Evolutionary conservation across 2,888 invertebrate species (phyloP).

Genomic region (Melanargia galathea): DNA sequence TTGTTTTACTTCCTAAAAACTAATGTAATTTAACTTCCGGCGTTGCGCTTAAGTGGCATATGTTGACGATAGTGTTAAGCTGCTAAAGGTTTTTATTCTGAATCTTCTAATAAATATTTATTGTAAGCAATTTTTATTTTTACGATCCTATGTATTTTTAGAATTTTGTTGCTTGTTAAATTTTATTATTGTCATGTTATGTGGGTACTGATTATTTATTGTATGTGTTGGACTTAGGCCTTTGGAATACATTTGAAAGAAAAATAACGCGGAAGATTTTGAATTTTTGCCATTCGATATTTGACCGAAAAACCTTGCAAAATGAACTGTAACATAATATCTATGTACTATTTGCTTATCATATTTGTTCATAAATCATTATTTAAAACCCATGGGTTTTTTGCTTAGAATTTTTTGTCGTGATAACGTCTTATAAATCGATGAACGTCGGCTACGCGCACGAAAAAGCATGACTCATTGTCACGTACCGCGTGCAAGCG

Average conservation of each 20-base stretch:
- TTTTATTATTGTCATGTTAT: not conserved
- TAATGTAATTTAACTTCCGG: not conserved
- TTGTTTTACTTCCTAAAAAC: not conserved
- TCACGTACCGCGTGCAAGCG: no score
- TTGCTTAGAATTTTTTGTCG: no score
- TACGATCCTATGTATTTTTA: not conserved
- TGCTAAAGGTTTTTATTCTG: conserved; percentile 8
- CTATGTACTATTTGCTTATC: not conserved
- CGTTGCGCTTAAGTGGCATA: not conserved
- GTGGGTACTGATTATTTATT: not conserved
- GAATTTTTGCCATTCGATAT: not conserved
- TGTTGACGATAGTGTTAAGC: conserved; percentile 12
- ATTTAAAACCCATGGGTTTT: no score
- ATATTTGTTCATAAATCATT: not conserved
- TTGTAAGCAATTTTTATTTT: not conserved
- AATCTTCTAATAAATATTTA: not conserved
- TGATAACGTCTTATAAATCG: no score
- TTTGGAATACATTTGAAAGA: not conserved
- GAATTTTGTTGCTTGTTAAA: not conserved
- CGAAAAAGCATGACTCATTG: no score
- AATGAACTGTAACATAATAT: not conserved
- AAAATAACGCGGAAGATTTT: not conserved
- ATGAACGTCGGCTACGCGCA: no score
- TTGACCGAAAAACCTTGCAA: not conserved
- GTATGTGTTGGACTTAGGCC: not conserved